Base-by-base conservation (phyloP, 1,140 invertebrate genomes). In the Plectrocnemia conspersa region DNA sequence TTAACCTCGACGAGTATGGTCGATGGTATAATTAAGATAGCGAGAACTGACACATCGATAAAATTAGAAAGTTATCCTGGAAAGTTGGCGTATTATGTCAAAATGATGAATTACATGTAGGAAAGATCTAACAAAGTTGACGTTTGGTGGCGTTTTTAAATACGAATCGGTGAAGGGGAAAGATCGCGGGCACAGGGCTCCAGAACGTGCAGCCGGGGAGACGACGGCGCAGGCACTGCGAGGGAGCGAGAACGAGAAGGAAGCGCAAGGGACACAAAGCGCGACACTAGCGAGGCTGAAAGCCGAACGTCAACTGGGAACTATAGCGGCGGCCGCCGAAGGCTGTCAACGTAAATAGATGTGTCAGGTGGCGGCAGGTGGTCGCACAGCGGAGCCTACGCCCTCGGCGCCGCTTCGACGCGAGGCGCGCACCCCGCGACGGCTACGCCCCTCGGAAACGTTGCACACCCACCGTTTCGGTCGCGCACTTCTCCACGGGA, bases 11-110 rank as follows among this genome's bases (percentile, higher is more conserved):
- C n/a, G n/a, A n/a, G n/a, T n/a, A n/a, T n/a, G n/a, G n/a, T n/a
- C n/a, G n/a, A n/a, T n/a, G n/a, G n/a, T n/a, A n/a, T n/a, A n/a
- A n/a, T n/a, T n/a, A n/a, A n/a, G n/a, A n/a, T n/a, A n/a, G n/a
- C n/a, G n/a, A 33, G 19, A 5, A 15, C 5, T 45, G 27, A 10
- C 27, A 27, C 11, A 27, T 44, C n/a, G 7, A 45, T 11, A 25
- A n/a, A 4, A 53, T 15, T 13, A 18, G 16, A 53, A 15, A 42
- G 19, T n/a, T 24, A 44, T 18, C 5, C 16, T 44, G 18, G 29
- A 42, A 42, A 16, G 21, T 15, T 44, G 24, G n/a, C 11, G 27
- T 21, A 48, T 13, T 29, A 38, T 48, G 9, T 35, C 10, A 29
- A 6, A 29, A 7, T 29, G n/a, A 29, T 29, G 27, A 29, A 29